Evolutionary conservation across 2,113 vertebrate genomes (phyloP).

Genomic region (Andinoacara biseriatus): DNA sequence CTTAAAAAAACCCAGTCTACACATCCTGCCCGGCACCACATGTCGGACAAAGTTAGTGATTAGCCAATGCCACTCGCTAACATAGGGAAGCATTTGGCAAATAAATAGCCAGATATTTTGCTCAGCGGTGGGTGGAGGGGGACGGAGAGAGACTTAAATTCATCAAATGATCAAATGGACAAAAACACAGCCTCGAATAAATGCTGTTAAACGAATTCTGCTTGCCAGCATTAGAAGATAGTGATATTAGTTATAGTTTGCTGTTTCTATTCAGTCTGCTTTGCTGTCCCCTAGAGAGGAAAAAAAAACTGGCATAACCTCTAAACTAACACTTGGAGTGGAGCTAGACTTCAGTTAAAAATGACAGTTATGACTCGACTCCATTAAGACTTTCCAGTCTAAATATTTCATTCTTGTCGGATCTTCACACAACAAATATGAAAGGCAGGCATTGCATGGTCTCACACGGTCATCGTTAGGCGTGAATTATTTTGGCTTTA

Average conservation of each 20-base stretch:
- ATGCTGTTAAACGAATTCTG: background rate
- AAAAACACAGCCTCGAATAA: background rate
- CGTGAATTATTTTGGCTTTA: background rate
- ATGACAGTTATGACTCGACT: background rate
- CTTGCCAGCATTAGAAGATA: background rate
- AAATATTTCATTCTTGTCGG: background rate
- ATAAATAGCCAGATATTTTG: background rate
- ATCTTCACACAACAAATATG: background rate
- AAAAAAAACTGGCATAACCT: background rate
- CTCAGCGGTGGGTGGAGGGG: background rate
- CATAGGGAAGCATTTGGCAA: background rate
- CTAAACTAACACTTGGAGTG: background rate
- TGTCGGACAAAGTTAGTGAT: background rate
- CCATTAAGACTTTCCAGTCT: background rate
- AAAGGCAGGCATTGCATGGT: background rate
- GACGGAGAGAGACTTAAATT: background rate
- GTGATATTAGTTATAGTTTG: background rate
- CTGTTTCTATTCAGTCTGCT: background rate
- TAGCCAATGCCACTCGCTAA: background rate
- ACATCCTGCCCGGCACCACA: background rate
- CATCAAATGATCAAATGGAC: conserved; percentile 5
- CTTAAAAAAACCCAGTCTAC: background rate
- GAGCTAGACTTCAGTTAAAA: background rate
- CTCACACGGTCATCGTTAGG: background rate
- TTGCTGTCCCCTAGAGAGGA: background rate